Percentiles rank a stretch among this genome's conserved stretches.
Conservation (phyloP, 2,888 invertebrate genomes). For the Hirtodrosophila histrioides region DNA sequence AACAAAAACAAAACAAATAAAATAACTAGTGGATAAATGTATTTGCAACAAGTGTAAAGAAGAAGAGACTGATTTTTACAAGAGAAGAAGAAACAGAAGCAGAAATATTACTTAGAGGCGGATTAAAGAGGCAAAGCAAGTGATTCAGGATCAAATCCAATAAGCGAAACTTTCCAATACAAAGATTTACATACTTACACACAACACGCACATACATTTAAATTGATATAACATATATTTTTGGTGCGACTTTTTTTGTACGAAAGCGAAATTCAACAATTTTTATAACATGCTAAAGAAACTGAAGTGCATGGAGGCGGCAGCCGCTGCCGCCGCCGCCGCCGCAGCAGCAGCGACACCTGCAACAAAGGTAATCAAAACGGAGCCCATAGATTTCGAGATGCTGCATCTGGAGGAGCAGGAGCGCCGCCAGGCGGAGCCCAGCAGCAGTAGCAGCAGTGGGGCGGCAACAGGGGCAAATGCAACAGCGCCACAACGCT, state of each 20-base stretch:
- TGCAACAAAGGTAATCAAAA: slow-evolving; percentile 77
- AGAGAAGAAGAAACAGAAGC: slow-evolving; percentile 23
- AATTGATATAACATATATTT: slow-evolving; percentile 6
- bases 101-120: slow-evolving; percentile 30
- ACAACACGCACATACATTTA: slow-evolving; percentile 26
- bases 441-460: slow-evolving; percentile 40
- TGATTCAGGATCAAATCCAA: slow-evolving; percentile 79
- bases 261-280: background rate
- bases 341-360: slow-evolving; percentile 20
- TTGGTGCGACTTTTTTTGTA: slow-evolving; percentile 6
- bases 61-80: slow-evolving; percentile 81
- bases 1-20: slow-evolving; percentile 31
- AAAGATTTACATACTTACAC: slow-evolving; percentile 27
- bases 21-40: slow-evolving; percentile 43
- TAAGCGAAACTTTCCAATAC: slow-evolving; percentile 40
- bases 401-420: slow-evolving; percentile 66
- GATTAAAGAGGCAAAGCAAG: slow-evolving; percentile 54
- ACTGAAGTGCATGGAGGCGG: slow-evolving; percentile 82
- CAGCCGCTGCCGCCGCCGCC: slow-evolving; percentile 47
- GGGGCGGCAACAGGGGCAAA: slow-evolving; percentile 14
- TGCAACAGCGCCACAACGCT: slow-evolving; percentile 60
- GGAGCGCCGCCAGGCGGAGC: slow-evolving; percentile 38
- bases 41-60: slow-evolving; percentile 70
- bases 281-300: slow-evolving; percentile 79
- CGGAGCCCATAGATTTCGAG: slow-evolving; percentile 83